Base-by-base conservation (phyloP, 2,113 vertebrate genomes). In the Hypanus sabinus region DNA sequence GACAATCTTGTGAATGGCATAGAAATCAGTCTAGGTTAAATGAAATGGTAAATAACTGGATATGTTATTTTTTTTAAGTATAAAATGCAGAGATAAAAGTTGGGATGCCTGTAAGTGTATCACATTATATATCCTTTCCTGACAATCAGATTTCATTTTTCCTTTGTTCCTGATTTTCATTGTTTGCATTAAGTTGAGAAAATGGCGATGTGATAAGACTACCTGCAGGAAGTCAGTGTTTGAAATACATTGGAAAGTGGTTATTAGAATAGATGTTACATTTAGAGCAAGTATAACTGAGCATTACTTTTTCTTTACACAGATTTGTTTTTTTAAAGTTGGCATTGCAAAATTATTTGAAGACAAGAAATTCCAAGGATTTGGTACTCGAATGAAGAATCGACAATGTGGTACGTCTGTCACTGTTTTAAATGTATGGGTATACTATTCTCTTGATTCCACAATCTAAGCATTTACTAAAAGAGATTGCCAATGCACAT, bases 271-370 rank as follows among this genome's bases (percentile, higher is more conserved):
- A 14, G 57, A 11, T 88, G 8, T 1, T n/a, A n/a, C 14, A 65
- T 88, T 88, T 18, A 88, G 85, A 90, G 62, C 5, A 90, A 65
- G 65, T 65, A 65, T 90, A 24, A n/a, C 14, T 87, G 83, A 87
- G 10, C 30, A 87, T 27, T 87, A 87, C 27, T 2, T 87, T 90
- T 33, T 87, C 55, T 62, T 62, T 87, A 27, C 30, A 62, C 83
- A 87, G 83, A 87, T 83, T 87, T n/a, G 16, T 6, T 3, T n/a
- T n/a, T 11, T 6, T 62, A 87, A 12, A 87, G 14, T 57, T 57
- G 27, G 11, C 57, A 87, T 12, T 87, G 14, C 20, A 62, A 16
- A 5, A 5, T 18, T 60, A 30, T 87, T 5, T 62, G 27, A 62
- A n/a, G 27, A 57, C 57, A 27, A 62, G 30, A 87, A 46, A 81